Evolutionary conservation across 2,113 vertebrate species (phyloP).

Genomic region (Microcebus ravelobensis): DNA sequence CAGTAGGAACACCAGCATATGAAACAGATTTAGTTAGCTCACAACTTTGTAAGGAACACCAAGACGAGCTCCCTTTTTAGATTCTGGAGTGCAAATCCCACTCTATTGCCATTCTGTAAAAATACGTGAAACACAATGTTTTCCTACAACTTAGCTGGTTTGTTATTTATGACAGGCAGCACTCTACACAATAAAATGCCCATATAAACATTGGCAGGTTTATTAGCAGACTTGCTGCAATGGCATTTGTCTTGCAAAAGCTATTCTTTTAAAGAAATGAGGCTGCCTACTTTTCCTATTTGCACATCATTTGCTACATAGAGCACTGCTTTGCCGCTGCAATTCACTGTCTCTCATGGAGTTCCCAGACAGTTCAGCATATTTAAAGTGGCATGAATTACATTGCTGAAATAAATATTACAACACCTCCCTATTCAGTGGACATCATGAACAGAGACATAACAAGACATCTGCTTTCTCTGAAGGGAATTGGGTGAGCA

Average conservation of each 20-base stretch:
- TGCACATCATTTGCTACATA: conserved; percentile 8
- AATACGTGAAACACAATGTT: not conserved
- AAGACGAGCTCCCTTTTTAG: not conserved
- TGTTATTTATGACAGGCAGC: not conserved
- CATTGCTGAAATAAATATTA: conserved; percentile 25
- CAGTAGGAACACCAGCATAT: not conserved
- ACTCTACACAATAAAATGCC: conserved; percentile 24
- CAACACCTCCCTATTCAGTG: not conserved
- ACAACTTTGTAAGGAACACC: not conserved
- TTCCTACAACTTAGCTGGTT: not conserved
- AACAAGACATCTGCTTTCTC: conserved; percentile 15
- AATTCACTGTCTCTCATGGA: conserved; percentile 17
- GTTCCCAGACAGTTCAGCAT: not conserved
- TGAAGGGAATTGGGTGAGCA: conserved; percentile 40
- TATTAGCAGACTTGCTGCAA: not conserved
- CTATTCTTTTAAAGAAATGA: conserved; percentile 22
- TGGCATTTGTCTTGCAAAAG: conserved; percentile 33
- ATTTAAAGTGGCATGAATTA: conserved; percentile 31
- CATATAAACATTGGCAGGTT: not conserved
- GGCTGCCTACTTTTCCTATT: not conserved
- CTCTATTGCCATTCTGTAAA: conserved; percentile 23
- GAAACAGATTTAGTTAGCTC: conserved; percentile 9
- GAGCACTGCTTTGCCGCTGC: not conserved
- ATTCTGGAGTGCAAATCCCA: not conserved
- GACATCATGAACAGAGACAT: conserved; percentile 32